These are phyloP conservation scores for Serranus cabrilla DNA, from an alignment of 2,797 vertebrate genomes.

Conservation along the genomic window DNA sequence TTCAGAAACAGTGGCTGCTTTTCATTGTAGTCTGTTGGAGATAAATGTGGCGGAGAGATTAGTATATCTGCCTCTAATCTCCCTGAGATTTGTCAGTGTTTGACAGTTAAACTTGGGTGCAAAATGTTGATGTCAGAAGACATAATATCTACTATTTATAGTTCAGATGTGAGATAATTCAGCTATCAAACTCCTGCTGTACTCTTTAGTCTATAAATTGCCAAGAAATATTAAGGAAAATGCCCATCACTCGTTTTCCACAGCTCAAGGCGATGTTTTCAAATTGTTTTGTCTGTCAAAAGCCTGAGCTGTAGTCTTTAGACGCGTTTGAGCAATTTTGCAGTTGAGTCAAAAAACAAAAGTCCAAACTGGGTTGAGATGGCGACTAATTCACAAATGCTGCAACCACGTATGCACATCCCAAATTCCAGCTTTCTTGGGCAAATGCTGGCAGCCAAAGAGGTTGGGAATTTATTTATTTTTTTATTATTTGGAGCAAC, in stretches of 20 bases:
- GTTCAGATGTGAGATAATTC: background rate
- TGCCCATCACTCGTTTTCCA: background rate
- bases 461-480: no score
- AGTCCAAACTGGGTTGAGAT: background rate
- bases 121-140: background rate
- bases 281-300: background rate
- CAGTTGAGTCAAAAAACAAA: background rate
- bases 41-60: conserved; percentile 3
- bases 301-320: background rate
- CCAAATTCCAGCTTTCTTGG: no score
- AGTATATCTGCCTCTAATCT: background rate
- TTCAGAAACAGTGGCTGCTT: conserved; percentile 21
- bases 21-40: conserved; percentile 16
- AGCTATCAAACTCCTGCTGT: no score
- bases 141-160: background rate
- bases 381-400: no score
- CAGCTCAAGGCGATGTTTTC: background rate
- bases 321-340: background rate
- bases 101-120: conserved; percentile 7
- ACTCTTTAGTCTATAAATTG: background rate
- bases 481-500: no score
- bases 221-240: background rate
- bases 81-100: conserved; percentile 9
- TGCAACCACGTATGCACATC: no score
- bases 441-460: no score